Evolutionary conservation across 2,888 invertebrate species (phyloP).

Genomic region (Caenorhabditis sp.): DNA sequence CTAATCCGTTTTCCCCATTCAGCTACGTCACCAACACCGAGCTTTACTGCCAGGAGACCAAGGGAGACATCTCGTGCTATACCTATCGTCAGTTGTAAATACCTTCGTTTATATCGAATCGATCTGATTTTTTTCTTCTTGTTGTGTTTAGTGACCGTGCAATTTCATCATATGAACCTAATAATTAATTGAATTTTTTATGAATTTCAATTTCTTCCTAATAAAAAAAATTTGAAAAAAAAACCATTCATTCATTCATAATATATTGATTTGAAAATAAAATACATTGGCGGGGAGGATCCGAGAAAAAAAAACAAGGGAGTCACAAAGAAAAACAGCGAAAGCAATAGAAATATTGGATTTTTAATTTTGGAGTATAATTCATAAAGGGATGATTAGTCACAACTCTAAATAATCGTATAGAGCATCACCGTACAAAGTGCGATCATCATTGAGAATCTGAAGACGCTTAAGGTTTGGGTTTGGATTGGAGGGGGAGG

Average conservation of each 20-base stretch:
- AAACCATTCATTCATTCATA: too few species aligned
- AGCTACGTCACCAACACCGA: constrained; percentile 82
- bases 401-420: constrained; percentile 55
- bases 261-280: too few species aligned
- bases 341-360: not conserved
- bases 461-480: constrained; percentile 50
- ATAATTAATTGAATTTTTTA: too few species aligned
- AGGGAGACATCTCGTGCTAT: constrained; percentile 79
- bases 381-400: too few species aligned
- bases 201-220: too few species aligned
- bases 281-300: too few species aligned
- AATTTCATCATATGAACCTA: constrained; percentile 21
- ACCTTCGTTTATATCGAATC: too few species aligned
- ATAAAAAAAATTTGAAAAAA: too few species aligned
- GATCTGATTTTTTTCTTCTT: not conserved
- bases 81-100: constrained; percentile 79
- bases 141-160: constrained; percentile 20
- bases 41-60: constrained; percentile 81
- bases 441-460: constrained; percentile 59
- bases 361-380: too few species aligned
- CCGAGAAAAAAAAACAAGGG: too few species aligned
- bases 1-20: too few species aligned
- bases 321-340: not conserved
- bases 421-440: constrained; percentile 63
- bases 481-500: too few species aligned